phyloP scores from a whole-genome alignment of 1,140 invertebrate species.

The Bombus vancouverensis region DNA sequence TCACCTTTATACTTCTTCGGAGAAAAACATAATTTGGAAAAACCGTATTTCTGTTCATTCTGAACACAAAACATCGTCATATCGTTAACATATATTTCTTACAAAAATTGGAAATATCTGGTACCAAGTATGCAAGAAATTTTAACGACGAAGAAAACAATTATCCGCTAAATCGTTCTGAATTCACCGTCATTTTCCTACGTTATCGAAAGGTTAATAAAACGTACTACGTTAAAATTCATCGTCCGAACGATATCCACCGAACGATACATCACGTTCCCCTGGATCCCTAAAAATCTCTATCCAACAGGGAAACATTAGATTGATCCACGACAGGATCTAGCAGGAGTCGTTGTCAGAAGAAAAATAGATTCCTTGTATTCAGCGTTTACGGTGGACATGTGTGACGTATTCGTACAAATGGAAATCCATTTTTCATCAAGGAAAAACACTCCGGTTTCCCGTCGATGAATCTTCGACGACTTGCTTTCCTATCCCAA shows the following conservation, averaged over 20 bases:
- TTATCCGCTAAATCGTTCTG: neutral
- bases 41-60: too few relatives aligned
- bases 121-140: too few relatives aligned
- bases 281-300: neutral
- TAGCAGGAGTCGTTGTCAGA: neutral
- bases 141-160: neutral
- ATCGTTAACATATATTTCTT: neutral
- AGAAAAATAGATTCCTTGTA: slow-evolving; percentile 37
- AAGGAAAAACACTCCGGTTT: neutral
- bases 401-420: slow-evolving; percentile 9
- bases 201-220: neutral
- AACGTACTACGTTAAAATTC: neutral
- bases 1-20: neutral
- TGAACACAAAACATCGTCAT: neutral
- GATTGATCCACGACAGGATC: neutral
- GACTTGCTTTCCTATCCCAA: neutral
- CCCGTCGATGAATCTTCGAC: neutral
- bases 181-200: too few relatives aligned
- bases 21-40: too few relatives aligned
- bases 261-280: neutral
- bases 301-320: slow-evolving; percentile 17
- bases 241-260: neutral
- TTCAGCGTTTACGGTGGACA: neutral
- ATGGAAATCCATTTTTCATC: slow-evolving; percentile 45
- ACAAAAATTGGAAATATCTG: neutral